These are phyloP conservation scores for Hypsibius dujardini DNA, from an alignment of 1,140 invertebrate genomes.

Conservation along the genomic window DNA sequence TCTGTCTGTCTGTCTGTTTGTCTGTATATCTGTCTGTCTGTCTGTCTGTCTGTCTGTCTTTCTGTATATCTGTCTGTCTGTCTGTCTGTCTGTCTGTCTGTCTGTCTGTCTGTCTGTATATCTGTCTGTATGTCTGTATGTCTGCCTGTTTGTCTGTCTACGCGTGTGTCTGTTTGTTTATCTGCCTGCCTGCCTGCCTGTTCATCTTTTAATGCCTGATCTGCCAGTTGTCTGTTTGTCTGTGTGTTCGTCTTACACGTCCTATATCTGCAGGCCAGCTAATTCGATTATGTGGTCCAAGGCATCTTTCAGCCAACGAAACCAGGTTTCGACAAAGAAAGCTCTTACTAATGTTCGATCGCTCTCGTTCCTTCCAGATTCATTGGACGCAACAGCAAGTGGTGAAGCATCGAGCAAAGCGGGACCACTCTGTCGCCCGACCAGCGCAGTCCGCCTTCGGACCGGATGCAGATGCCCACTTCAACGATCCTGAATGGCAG, in stretches of 20 bases:
- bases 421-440: slow-evolving; percentile 44
- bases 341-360: neutral
- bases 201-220: neutral
- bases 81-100: neutral
- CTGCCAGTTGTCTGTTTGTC: neutral
- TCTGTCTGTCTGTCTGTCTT: no score
- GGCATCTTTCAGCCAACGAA: neutral
- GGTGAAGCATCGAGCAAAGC: slow-evolving; percentile 63
- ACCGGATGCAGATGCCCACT: neutral
- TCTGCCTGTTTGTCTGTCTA: neutral
- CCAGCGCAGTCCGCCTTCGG: neutral
- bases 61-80: neutral
- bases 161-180: neutral
- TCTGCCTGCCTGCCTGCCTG: neutral
- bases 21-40: no score
- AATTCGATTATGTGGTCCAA: neutral
- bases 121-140: neutral
- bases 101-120: neutral
- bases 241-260: neutral
- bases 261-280: neutral
- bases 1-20: no score
- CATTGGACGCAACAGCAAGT: slow-evolving; percentile 79
- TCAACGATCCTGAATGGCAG: slow-evolving; percentile 16
- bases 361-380: slow-evolving; percentile 42
- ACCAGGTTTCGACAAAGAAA: neutral